Conservation (phyloP, 2,113 vertebrate species). For the Scortum barcoo region DNA sequence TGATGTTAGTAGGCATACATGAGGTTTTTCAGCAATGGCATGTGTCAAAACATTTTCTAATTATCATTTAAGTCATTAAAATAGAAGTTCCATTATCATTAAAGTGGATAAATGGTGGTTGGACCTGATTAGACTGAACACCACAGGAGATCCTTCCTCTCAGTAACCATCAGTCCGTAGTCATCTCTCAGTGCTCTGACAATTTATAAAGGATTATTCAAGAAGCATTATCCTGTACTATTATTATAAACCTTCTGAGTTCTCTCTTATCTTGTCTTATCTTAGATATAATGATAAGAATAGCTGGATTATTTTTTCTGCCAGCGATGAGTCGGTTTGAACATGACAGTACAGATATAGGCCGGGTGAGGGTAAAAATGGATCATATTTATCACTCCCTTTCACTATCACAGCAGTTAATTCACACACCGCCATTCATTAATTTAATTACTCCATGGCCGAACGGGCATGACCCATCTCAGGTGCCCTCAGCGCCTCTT, state of each 20-base stretch:
- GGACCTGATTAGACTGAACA: background rate
- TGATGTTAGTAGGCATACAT: background rate
- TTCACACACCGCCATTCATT: conserved; percentile 67
- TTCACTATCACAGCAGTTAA: conserved; percentile 49
- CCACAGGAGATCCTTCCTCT: background rate
- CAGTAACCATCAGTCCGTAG: background rate
- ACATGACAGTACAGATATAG: conserved; percentile 2
- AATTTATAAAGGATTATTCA: background rate
- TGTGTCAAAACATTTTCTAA: background rate
- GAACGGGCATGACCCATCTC: conserved; percentile 55
- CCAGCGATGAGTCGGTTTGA: background rate
- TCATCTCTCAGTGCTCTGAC: conserved; percentile 1
- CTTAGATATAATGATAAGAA: background rate
- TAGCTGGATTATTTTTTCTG: background rate
- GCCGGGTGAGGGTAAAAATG: conserved; percentile 33
- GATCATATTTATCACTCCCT: conserved; percentile 48
- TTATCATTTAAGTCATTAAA: background rate
- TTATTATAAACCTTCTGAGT: background rate
- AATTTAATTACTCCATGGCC: conserved; percentile 56
- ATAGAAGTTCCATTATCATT: background rate
- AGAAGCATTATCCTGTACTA: background rate
- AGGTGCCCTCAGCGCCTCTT: conserved; percentile 70
- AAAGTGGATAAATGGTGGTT: background rate
- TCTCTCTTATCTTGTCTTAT: background rate
- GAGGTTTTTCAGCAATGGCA: background rate